These are phyloP conservation scores for Hirtodrosophila trivittata DNA, from an alignment of 2,888 invertebrate genomes.

Conservation along the genomic window DNA sequence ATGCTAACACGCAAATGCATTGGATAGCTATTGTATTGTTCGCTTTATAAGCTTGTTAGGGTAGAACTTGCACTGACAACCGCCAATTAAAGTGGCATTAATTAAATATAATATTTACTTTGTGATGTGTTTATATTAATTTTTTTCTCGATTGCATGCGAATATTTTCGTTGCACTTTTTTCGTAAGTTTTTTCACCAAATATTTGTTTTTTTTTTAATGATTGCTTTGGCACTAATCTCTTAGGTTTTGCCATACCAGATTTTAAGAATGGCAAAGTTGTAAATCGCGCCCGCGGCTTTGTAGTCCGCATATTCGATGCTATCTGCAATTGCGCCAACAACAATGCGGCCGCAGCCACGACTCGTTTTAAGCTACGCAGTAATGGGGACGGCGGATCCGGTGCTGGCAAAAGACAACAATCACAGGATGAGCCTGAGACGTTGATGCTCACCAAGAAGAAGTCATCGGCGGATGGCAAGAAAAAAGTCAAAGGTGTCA, in stretches of 20 bases:
- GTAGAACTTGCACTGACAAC: conserved; percentile 6
- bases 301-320: conserved; percentile 87
- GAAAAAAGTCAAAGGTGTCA: conserved; percentile 64
- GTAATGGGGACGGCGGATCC: conserved; percentile 64
- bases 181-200: conserved; percentile 48
- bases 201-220: conserved; percentile 21
- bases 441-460: conserved; percentile 65
- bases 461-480: conserved; percentile 63
- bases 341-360: conserved; percentile 85
- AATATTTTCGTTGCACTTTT: conserved; percentile 53
- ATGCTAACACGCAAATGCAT: conserved; percentile 37
- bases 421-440: conserved; percentile 61
- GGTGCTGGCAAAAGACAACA: conserved; percentile 60
- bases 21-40: neutral
- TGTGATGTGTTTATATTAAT: conserved; percentile 3
- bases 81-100: conserved; percentile 43
- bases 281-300: conserved; percentile 86
- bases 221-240: conserved; percentile 45
- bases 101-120: conserved; percentile 30
- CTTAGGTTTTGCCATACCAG: conserved; percentile 82
- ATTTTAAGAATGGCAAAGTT: conserved; percentile 86
- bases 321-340: conserved; percentile 87
- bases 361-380: conserved; percentile 80
- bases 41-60: conserved; percentile 43
- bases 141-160: conserved; percentile 52